phyloP scores from a whole-genome alignment of 53 echinoderm and acorn worm species.

The Pentamera pediparva region DNA sequence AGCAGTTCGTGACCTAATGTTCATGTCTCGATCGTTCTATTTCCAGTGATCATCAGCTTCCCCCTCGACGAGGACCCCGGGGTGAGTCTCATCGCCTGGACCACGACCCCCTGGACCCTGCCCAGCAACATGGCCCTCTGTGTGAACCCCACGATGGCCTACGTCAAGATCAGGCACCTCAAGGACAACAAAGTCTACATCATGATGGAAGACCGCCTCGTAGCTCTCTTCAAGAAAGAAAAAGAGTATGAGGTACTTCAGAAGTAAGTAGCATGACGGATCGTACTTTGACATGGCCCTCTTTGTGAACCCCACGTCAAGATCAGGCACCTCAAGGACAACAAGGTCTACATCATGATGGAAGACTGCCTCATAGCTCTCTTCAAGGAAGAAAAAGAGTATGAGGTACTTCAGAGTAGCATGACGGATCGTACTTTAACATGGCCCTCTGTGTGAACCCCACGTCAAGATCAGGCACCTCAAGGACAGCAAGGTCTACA shows the following conservation, averaged over 20 bases:
- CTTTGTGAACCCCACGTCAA: conserved; percentile 84
- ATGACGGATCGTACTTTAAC: no score
- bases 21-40: no score
- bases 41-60: conserved; percentile 84
- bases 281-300: conserved; percentile 97
- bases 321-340: conserved; percentile 78
- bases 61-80: conserved; percentile 82
- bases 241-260: conserved; percentile 72
- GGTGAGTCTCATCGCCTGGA: conserved; percentile 92
- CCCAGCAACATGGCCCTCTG: conserved; percentile 98
- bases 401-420: conserved; percentile 61
- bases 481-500: conserved; percentile 87
- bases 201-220: conserved; percentile 87
- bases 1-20: no score
- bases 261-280: conserved; percentile 45
- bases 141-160: conserved; percentile 75
- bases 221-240: conserved; percentile 90
- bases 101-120: conserved; percentile 97
- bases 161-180: conserved; percentile 82
- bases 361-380: conserved; percentile 83
- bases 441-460: conserved; percentile 90
- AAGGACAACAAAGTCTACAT: conserved; percentile 91
- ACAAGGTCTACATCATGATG: conserved; percentile 93
- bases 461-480: conserved; percentile 77
- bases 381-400: conserved; percentile 90